Evolutionary conservation across 1,140 invertebrate genomes (phyloP), one percentile per base, ranked within the genome.

Genomic region (Caerostris darwini): DNA sequence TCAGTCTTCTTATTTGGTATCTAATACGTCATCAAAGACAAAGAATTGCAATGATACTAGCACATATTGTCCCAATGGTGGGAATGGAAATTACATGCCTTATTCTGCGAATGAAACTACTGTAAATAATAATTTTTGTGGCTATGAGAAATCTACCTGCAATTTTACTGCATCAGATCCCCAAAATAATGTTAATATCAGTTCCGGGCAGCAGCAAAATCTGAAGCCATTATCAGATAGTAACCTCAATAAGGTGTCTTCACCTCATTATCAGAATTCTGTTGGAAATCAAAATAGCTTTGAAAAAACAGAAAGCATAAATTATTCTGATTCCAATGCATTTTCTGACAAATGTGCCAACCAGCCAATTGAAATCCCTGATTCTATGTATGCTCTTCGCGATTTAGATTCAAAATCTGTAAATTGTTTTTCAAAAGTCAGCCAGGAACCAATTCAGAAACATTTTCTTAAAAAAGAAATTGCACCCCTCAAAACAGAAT

Each of bases 381-480:
- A 94, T 82, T 54, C 59, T 3, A 59, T 89, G 6, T 94, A 94
- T 67, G 58, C 86, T 4, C 54, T 94, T n/a, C 54, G 58, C 34
- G 92, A 94, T 54, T 34, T 94, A n/a, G 92, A 94, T 89, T 69
- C 92, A 54, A 94, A 94, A 10, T 94, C 92, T 61, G 89, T 90
- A 6, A 90, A 82, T 50, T 90, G 89, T 77, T 90, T 90, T 59
- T 81, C 89, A 57, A 71, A 57, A 57, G 7, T n/a, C n/a, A 81
- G 81, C 10, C 54, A 71, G 54, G 12, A 50, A 64, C 7, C n/a
- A 8, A 17, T 58, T 64, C 57, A 19, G 7, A 53, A 83, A 54
- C 56, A 53, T 56, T 57, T 8, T 83, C 12, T 53, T 0, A 53
- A 83, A 83, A 57, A 56, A n/a, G 85, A 87, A 54, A 85, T 57